A percentile compares a stretch with the other conserved stretches of the same genome.
Conservation (phyloP, 2,797 vertebrate genomes). For the Sebastes ruberrimus region DNA sequence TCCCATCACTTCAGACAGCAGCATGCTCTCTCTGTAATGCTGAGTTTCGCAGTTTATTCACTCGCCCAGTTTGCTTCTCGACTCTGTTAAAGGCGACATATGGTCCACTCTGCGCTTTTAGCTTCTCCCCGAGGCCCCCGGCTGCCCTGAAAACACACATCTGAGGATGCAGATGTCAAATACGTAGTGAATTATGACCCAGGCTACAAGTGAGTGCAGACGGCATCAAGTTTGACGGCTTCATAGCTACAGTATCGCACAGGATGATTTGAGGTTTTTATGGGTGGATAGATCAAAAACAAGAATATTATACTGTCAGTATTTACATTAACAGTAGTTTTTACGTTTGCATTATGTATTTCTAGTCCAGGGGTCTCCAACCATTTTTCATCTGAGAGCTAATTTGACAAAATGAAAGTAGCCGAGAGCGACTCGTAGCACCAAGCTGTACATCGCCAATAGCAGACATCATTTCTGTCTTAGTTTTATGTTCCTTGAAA, state of each 20-base stretch:
- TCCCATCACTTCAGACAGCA: slow-evolving; percentile 32
- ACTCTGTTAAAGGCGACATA: slow-evolving; percentile 59
- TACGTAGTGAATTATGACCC: slow-evolving; percentile 41
- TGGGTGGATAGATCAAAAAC: neutral
- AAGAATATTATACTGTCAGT: neutral
- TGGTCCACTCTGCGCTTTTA: slow-evolving; percentile 65
- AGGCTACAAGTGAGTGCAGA: slow-evolving; percentile 23
- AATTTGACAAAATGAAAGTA: too few species aligned
- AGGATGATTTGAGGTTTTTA: neutral
- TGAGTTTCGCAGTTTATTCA: slow-evolving; percentile 57
- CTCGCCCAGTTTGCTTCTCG: slow-evolving; percentile 43
- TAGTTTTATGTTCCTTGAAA: too few species aligned
- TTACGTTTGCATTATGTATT: neutral
- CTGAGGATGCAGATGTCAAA: slow-evolving; percentile 74
- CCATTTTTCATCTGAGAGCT: too few species aligned
- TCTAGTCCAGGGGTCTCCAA: neutral
- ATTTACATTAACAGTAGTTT: neutral
- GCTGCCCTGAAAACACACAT: slow-evolving; percentile 70
- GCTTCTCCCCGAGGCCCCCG: slow-evolving; percentile 54
- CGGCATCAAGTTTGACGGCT: slow-evolving; percentile 13
- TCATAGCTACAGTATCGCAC: neutral
- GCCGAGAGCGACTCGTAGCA: too few species aligned
- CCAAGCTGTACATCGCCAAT: too few species aligned
- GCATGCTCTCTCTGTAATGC: slow-evolving; percentile 38
- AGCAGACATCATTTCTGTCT: too few species aligned